Evolutionary conservation across 1,140 invertebrate genomes (phyloP), one percentile per base, ranked within the genome.

Genomic region (Kradibia gibbosae): DNA sequence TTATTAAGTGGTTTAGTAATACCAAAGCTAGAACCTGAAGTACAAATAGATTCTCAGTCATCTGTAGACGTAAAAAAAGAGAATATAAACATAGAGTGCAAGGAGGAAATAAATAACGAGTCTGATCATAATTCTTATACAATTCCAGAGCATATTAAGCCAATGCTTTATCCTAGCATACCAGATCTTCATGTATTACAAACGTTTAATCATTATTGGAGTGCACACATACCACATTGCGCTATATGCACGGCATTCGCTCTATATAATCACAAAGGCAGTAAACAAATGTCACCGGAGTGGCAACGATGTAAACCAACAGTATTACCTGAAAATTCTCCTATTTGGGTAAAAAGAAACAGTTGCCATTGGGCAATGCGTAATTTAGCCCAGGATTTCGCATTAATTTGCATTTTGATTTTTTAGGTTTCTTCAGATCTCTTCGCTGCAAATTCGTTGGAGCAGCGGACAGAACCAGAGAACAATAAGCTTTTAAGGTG

Each of bases 141-240:
- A 28, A 87, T 89, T 60, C 89, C 89, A 3, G 88, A 88, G 8
- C 89, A 91, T 13, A 87, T 90, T 36, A 85, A 85, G 0, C 85
- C 87, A 3, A 90, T 91, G 88, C 42, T 91, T 0, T 87, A 85
- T 73, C 90, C 90, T 1, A 88, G 83, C 20, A 76, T 85, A 25
- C 86, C 88, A 0, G 86, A 87, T n/a, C 83, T 86, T 1, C 83
- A 88, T 0, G 72, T 88, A 0, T 62, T 90, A 31, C 86, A 87
- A 72, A 87, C 87, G 0, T 91, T 90, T 82, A 91, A 91, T 80
- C 84, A 91, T 81, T 91, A 91, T 75, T 91, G 90, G 90, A 91
- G 90, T 78, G 85, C 88, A 42, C 89, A 91, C 74, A 83, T 87
- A 2, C 90, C 90, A 0, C 89, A 91, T 60, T 91, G 90, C 83